These are phyloP conservation scores for Pycnomerus fuliginosus DNA, from an alignment of 2,888 invertebrate species.

Conservation along the genomic window DNA sequence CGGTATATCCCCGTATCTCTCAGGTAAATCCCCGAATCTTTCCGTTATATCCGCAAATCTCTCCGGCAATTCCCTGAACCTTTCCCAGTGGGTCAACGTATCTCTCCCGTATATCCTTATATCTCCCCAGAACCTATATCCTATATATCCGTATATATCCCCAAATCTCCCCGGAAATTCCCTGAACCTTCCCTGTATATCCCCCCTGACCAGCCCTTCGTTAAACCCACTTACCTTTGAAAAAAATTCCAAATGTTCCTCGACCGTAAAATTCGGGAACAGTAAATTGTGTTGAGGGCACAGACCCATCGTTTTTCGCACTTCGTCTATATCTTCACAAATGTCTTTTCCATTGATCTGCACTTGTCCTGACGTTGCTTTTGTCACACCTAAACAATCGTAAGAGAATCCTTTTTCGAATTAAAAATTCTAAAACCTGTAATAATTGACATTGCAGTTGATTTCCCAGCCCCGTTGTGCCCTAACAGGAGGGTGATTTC, in stretches of 20 bases:
- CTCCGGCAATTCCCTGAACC: too few relatives aligned
- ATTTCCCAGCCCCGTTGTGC: constrained; percentile 57
- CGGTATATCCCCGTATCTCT: too few relatives aligned
- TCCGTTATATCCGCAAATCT: too few relatives aligned
- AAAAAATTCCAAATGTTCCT: constrained; percentile 82
- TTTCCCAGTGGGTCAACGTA: too few relatives aligned
- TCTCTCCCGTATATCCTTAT: too few relatives aligned
- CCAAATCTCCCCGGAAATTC: too few relatives aligned
- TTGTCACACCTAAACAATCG: constrained; percentile 62
- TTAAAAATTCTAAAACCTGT: constrained; percentile 49
- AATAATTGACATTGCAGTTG: constrained; percentile 71
- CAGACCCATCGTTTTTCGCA: constrained; percentile 76
- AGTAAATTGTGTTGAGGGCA: constrained; percentile 90
- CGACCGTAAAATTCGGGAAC: constrained; percentile 78
- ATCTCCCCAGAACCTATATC: too few relatives aligned
- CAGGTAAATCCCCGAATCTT: too few relatives aligned
- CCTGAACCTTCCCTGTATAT: too few relatives aligned
- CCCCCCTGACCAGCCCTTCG: too few relatives aligned
- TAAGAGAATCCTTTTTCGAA: background rate
- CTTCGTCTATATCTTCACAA: constrained; percentile 61
- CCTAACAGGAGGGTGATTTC: constrained; percentile 86
- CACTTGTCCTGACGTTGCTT: constrained; percentile 70
- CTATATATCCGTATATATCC: too few relatives aligned
- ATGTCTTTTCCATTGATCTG: constrained; percentile 72
- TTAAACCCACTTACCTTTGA: constrained; percentile 62